Conservation (phyloP, 2,888 invertebrate species). For the Xanthorhoe designata region DNA sequence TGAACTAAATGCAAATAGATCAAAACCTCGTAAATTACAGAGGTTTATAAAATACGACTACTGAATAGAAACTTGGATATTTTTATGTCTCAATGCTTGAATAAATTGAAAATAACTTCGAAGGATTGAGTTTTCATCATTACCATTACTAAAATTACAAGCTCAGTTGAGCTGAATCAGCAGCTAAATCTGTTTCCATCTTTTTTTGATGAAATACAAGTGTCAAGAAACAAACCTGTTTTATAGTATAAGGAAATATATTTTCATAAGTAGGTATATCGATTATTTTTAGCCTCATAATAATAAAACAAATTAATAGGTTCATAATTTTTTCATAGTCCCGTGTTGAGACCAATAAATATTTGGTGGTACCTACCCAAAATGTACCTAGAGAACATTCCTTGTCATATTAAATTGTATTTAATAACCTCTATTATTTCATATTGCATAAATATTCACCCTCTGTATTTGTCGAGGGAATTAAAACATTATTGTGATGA, state of each 20-base stretch:
- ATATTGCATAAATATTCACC: conserved; percentile 60
- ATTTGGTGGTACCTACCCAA: conserved; percentile 50
- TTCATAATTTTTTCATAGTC: too few species aligned
- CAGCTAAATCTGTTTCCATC: too few species aligned
- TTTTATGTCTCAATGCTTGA: conserved; percentile 6
- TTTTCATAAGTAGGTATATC: too few species aligned
- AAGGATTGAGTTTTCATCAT: not conserved
- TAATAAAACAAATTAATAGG: too few species aligned
- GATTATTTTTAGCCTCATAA: too few species aligned
- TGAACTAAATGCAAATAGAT: conserved; percentile 37
- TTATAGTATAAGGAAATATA: too few species aligned
- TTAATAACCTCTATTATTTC: conserved; percentile 54
- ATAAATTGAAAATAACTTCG: not conserved
- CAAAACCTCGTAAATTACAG: conserved; percentile 30
- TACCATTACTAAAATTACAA: not conserved
- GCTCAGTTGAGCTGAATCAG: too few species aligned
- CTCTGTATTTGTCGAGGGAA: conserved; percentile 36
- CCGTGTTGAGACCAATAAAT: not conserved
- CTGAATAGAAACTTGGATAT: conserved; percentile 28
- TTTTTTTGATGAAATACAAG: too few species aligned
- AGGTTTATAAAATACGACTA: conserved; percentile 27
- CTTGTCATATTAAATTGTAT: conserved; percentile 57
- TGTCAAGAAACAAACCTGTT: too few species aligned
- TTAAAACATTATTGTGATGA: conserved; percentile 21
- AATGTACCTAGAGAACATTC: conserved; percentile 54